Base-by-base conservation (phyloP, 2,797 vertebrate species). In the Prionace glauca region DNA sequence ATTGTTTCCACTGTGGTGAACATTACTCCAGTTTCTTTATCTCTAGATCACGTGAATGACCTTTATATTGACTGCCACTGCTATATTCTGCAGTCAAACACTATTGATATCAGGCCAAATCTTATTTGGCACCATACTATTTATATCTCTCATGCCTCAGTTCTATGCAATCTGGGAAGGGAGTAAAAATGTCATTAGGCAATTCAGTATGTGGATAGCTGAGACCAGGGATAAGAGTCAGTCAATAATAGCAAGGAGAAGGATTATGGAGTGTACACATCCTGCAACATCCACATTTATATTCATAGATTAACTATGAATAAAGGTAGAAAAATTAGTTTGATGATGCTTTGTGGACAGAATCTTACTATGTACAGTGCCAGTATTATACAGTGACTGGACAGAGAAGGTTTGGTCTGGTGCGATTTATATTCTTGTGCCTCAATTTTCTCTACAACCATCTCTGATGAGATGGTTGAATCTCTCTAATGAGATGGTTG, bases 21-120 rank as follows among this genome's bases (percentile, higher is more conserved):
- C 41, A 45, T 24, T 45, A 45, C 18, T 84, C 20, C 72, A 74
- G 18, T 84, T 5, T 84, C 14, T 84, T 84, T 84, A 84, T 7
- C 41, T 9, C 20, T 24, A 22, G 81, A 45, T 45, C 18, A 41
- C 79, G 8, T 84, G 79, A 84, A 8, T 45, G 81, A 84, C 22
- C 41, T 45, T 24, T 45, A 22, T 16, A 22, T 41, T 84, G 79
- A 41, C 79, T 84, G 81, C 22, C 41, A 84, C 22, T 84, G 36
- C 22, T 84, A 84, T 24, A 84, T 84, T 84, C 81, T 84, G 81
- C 81, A 84, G 79, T 84, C 79, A 84, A 22, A 84, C 16, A 84
- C 81, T 24, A 84, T 84, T 84, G 41, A 84, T 41, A 84, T 45
- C 81, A 45, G 81, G 81, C 41, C 81, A 84, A 84, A 45, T 45